Conservation (phyloP, 2,113 vertebrate genomes). For the Tenrec ecaudatus region DNA sequence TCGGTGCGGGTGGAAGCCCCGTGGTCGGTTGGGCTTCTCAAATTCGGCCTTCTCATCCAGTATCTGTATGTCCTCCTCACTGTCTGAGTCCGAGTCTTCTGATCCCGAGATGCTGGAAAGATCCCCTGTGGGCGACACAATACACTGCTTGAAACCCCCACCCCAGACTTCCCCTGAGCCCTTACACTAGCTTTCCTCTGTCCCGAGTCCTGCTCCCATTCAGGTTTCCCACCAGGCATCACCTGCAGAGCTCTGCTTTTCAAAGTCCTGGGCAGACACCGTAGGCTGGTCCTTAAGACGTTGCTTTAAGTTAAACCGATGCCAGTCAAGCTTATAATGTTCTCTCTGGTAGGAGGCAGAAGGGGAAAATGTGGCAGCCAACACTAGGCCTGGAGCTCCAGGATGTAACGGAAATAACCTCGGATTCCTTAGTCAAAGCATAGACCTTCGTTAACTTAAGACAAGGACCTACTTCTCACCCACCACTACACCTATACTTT, state of each 20-base stretch:
- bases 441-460: too few species aligned
- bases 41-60: slow-evolving; percentile 35
- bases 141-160: not conserved
- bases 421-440: not conserved
- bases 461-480: not conserved
- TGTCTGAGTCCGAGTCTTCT: slow-evolving; percentile 87
- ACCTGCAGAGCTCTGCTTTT: slow-evolving; percentile 88
- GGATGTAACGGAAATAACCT: not conserved
- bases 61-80: slow-evolving; percentile 62
- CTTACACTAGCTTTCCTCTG: not conserved
- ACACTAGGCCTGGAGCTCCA: not conserved
- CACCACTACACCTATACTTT: not conserved
- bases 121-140: slow-evolving; percentile 88
- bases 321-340: slow-evolving; percentile 98
- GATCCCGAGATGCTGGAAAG: slow-evolving; percentile 98
- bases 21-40: not conserved
- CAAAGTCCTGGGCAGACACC: slow-evolving; percentile 91
- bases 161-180: not conserved
- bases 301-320: slow-evolving; percentile 96
- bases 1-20: slow-evolving; percentile 82
- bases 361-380: not conserved
- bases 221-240: not conserved
- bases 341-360: slow-evolving; percentile 88
- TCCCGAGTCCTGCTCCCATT: not conserved
- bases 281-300: slow-evolving; percentile 86